Conservation (phyloP, 1,140 invertebrate genomes). For the Zeugodacus cucurbitae region DNA sequence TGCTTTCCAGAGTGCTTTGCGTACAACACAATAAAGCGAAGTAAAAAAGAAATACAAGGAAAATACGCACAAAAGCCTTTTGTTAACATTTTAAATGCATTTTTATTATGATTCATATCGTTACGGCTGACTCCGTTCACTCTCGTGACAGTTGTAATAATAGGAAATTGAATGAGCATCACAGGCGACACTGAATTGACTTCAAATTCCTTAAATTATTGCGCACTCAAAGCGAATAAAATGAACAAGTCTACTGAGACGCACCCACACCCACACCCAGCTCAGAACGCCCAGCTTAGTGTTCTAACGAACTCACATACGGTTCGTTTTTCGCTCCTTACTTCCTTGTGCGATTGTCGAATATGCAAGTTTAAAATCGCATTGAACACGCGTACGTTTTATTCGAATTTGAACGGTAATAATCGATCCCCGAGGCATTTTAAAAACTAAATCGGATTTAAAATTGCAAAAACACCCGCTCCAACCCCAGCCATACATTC, state of each 20-base stretch:
- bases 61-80: conserved; percentile 51
- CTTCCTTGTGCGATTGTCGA: background rate
- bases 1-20: background rate
- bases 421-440: conserved; percentile 67
- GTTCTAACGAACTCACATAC: too few relatives aligned
- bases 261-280: background rate
- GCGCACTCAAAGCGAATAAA: conserved; percentile 50
- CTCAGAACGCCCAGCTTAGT: too few relatives aligned
- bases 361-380: conserved; percentile 43
- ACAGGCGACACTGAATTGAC: conserved; percentile 55
- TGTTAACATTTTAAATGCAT: conserved; percentile 66
- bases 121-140: background rate
- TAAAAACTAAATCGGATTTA: conserved; percentile 66
- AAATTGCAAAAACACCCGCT: conserved; percentile 47
- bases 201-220: conserved; percentile 66
- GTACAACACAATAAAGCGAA: background rate
- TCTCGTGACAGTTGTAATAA: conserved; percentile 43
- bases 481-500: background rate
- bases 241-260: background rate
- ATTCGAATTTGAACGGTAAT: conserved; percentile 67
- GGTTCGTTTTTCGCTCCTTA: background rate
- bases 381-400: conserved; percentile 59
- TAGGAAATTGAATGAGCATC: conserved; percentile 35
- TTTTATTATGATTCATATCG: conserved; percentile 66
- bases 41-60: conserved; percentile 24